Percentiles rank a stretch among this genome's conserved stretches.
Conservation (phyloP, 2,888 invertebrate genomes). For the Nemoura dubitans region DNA sequence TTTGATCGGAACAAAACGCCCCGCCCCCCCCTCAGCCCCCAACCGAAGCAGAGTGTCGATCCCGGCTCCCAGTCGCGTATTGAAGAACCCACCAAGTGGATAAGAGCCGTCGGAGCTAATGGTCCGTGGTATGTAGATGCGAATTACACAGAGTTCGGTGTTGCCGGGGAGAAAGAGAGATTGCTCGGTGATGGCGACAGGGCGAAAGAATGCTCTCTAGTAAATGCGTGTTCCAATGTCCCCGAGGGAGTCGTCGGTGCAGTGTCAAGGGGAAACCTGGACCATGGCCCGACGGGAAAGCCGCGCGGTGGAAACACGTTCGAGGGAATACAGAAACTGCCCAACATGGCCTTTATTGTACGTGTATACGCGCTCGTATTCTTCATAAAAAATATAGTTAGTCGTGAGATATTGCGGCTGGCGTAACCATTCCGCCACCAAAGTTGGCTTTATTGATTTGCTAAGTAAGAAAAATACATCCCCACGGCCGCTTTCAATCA, state of each 20-base stretch:
- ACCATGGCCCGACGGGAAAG: not conserved
- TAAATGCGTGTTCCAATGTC: conserved; percentile 33
- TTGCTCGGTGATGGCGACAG: not conserved
- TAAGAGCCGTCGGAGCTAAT: conserved; percentile 45
- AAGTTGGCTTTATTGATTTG: not conserved
- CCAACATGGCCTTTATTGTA: not conserved
- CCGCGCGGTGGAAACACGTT: not conserved
- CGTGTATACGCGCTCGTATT: not conserved
- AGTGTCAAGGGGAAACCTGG: not conserved
- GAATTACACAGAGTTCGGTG: conserved; percentile 45
- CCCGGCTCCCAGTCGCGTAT: conserved; percentile 29
- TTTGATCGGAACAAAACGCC: conserved; percentile 37
- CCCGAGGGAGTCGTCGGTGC: not conserved
- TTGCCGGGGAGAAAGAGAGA: conserved; percentile 4
- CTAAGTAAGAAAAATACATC: conserved; percentile 5
- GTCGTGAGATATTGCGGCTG: not conserved
- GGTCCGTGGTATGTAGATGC: conserved; percentile 47
- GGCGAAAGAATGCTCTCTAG: conserved; percentile 20
- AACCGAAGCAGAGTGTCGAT: not conserved
- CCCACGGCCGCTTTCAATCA: conserved; percentile 33
- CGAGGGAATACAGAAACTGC: not conserved
- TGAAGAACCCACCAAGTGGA: conserved; percentile 37
- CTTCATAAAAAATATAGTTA: not conserved
- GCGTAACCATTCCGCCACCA: not conserved
- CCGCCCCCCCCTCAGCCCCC: conserved; percentile 16